phyloP scores from a whole-genome alignment of 2,113 vertebrate species.

The Podarcis muralis region DNA sequence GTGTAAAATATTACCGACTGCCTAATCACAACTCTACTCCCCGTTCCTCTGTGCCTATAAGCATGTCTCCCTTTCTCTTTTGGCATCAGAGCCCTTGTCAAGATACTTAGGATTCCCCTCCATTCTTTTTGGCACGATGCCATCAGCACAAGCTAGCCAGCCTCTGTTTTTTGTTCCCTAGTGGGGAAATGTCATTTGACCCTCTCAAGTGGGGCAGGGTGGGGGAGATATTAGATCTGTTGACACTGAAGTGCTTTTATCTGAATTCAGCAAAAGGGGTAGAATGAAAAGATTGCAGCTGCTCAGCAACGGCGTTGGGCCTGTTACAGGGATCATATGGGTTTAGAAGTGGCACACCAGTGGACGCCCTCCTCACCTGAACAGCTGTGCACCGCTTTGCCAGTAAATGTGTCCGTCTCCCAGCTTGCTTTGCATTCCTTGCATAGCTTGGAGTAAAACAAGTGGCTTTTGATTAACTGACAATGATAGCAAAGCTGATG shows the following conservation, averaged over 20 bases:
- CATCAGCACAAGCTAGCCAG: constrained; percentile 40
- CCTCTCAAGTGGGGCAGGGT: constrained; percentile 63
- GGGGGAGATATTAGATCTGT: constrained; percentile 60
- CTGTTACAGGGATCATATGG: constrained; percentile 56
- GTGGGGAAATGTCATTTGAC: constrained; percentile 66
- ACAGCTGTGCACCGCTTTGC: constrained; percentile 37
- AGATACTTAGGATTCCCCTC: neutral
- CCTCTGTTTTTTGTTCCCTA: constrained; percentile 44
- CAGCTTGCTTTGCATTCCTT: constrained; percentile 55
- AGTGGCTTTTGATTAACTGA: constrained; percentile 43
- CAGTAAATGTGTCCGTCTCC: constrained; percentile 60
- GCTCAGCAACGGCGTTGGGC: constrained; percentile 36
- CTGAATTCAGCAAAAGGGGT: constrained; percentile 50
- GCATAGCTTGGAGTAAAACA: constrained; percentile 65
- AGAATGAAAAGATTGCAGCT: constrained; percentile 63
- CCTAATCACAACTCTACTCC: neutral
- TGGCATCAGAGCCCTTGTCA: constrained; percentile 5
- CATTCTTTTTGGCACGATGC: neutral
- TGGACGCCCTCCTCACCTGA: constrained; percentile 52
- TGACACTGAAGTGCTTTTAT: constrained; percentile 61
- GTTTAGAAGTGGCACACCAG: constrained; percentile 66
- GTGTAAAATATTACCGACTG: neutral
- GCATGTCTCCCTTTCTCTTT: constrained; percentile 4
- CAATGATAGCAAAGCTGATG: constrained; percentile 37
- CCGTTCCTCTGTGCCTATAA: fast-evolving